Conservation (phyloP, 2,113 vertebrate species). For the Prionailurus viverrinus region DNA sequence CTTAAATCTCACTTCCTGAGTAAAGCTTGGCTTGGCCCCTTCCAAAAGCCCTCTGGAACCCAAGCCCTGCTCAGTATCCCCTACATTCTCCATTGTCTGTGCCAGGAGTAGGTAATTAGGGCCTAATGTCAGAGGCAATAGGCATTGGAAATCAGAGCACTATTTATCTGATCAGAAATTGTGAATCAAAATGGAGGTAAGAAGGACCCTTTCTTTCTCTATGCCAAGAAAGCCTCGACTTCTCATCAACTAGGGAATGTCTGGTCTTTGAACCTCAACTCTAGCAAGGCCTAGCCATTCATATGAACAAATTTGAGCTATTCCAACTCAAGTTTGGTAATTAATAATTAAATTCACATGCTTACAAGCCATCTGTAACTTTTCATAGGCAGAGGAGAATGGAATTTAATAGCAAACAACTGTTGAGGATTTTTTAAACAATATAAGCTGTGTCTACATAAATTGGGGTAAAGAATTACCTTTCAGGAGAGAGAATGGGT, state of each 20-base stretch:
- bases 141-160: slow-evolving; percentile 52
- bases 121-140: slow-evolving; percentile 71
- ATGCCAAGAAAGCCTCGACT: neutral
- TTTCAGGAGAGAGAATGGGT: neutral
- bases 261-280: neutral
- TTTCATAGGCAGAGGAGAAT: neutral
- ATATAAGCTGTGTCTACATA: neutral
- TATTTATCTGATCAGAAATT: neutral
- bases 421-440: neutral
- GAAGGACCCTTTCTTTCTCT: neutral
- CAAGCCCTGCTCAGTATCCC: slow-evolving; percentile 75
- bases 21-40: slow-evolving; percentile 65
- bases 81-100: slow-evolving; percentile 73
- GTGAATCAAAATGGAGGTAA: neutral
- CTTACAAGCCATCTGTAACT: neutral
- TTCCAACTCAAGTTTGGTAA: neutral
- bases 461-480: neutral
- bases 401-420: neutral
- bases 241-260: neutral
- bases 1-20: slow-evolving; percentile 83
- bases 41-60: slow-evolving; percentile 76
- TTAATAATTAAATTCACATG: neutral
- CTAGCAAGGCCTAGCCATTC: neutral
- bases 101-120: slow-evolving; percentile 83
- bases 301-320: slow-evolving; percentile 34